Percentiles rank a stretch among this genome's conserved stretches.
Conservation (phyloP, 2,888 invertebrate genomes). For the Brachyptera putata region DNA sequence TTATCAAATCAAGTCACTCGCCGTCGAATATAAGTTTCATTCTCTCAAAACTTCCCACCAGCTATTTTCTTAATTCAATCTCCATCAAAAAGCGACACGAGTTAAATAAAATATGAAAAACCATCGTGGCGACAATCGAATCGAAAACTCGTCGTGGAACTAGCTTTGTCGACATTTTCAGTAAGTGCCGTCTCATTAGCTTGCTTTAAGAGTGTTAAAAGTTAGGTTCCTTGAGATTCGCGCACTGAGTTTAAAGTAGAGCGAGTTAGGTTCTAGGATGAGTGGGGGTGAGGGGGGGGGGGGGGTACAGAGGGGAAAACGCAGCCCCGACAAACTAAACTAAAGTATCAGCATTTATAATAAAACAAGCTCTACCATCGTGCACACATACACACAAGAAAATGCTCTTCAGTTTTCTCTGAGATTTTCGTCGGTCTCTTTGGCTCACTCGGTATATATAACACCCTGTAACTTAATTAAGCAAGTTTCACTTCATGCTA, state of each 20-base stretch:
- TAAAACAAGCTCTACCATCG: slow-evolving; percentile 12
- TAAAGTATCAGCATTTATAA: slow-evolving; percentile 3
- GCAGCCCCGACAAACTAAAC: neutral
- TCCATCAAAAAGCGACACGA: neutral
- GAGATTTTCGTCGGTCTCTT: too few relatives aligned
- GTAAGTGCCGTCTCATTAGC: slow-evolving; percentile 17
- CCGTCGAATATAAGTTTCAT: too few relatives aligned
- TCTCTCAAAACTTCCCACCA: too few relatives aligned
- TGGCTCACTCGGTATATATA: too few relatives aligned
- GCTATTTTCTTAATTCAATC: too few relatives aligned
- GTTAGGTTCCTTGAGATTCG: neutral
- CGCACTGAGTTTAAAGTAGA: slow-evolving; percentile 1
- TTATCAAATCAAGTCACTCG: too few relatives aligned
- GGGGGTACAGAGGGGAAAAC: neutral
- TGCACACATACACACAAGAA: slow-evolving; percentile 7
- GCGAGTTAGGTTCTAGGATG: too few relatives aligned
- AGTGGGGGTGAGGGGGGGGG: neutral
- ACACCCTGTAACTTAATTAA: slow-evolving; percentile 21
- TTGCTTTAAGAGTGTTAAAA: slow-evolving; percentile 19
- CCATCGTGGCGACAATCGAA: neutral
- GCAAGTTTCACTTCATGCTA: slow-evolving; percentile 17
- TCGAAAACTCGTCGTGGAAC: neutral
- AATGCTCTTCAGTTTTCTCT: slow-evolving; percentile 6
- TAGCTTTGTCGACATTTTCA: neutral
- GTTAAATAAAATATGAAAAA: slow-evolving; percentile 3